A percentile compares a stretch with the other conserved stretches of the same genome.
Conservation (phyloP, 2,113 vertebrate genomes). For the Carassius carassius region DNA sequence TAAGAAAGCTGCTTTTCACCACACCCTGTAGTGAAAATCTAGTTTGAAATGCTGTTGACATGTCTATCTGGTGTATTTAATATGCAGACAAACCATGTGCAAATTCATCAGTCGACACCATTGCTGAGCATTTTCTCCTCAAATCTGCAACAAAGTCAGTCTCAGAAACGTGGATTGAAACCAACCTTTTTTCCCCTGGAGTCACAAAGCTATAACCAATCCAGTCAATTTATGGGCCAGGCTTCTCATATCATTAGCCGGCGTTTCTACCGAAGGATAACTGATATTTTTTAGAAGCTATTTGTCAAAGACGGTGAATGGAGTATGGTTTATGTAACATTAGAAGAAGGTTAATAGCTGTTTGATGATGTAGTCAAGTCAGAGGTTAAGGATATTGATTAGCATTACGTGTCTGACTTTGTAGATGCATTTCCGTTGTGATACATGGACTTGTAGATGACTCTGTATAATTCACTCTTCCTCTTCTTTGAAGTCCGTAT, state of each 20-base stretch:
- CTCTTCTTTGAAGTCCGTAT: background rate
- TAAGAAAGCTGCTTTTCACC: background rate
- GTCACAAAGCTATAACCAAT: background rate
- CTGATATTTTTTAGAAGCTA: no score
- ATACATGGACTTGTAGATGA: background rate
- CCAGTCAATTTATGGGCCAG: background rate
- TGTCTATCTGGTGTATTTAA: background rate
- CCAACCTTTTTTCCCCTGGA: no score
- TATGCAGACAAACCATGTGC: background rate
- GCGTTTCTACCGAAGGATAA: no score
- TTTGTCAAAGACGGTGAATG: no score
- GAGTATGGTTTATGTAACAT: background rate
- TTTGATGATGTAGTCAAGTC: background rate
- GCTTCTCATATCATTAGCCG: background rate
- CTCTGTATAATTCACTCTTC: background rate
- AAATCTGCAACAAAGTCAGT: background rate
- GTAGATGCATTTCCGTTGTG: background rate
- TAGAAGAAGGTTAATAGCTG: background rate
- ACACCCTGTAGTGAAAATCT: background rate
- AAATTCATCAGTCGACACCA: background rate
- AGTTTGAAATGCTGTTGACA: background rate
- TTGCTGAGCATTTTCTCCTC: background rate
- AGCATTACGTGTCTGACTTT: background rate
- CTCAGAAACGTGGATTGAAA: background rate
- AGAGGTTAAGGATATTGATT: background rate